Evolutionary conservation across 2,888 invertebrate species (phyloP).

Genomic region (Adineta ricciae): DNA sequence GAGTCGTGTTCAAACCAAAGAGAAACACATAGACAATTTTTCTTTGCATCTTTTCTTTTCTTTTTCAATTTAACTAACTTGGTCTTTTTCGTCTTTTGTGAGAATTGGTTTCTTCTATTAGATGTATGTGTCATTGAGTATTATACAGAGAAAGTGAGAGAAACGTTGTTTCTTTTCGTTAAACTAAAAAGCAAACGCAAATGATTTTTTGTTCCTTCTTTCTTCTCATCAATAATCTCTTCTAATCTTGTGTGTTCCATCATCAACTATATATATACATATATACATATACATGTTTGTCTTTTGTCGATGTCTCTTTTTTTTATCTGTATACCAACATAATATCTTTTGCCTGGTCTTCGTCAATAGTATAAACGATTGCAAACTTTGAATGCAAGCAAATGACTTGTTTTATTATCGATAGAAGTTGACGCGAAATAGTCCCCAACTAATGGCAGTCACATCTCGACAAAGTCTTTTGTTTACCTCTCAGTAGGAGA

Average conservation of each 20-base stretch:
- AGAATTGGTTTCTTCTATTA: constrained; percentile 4
- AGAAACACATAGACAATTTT: neutral
- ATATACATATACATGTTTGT: neutral
- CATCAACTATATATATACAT: neutral
- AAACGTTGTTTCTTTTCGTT: constrained; percentile 1
- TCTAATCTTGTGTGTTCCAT: constrained; percentile 12
- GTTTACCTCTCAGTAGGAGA: too few species aligned
- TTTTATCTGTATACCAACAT: neutral
- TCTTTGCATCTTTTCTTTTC: neutral
- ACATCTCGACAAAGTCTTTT: too few species aligned
- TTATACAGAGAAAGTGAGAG: neutral
- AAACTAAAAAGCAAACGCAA: too few species aligned
- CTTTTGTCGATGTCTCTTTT: neutral
- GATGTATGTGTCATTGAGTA: neutral
- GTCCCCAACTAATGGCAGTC: too few species aligned
- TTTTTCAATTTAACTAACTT: neutral
- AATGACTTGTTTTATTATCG: too few species aligned
- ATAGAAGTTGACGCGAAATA: too few species aligned
- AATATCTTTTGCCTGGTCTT: constrained; percentile 11
- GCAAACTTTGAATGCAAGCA: neutral
- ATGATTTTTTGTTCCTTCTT: neutral
- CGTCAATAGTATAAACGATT: neutral
- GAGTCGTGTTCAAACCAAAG: neutral
- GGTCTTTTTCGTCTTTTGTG: neutral
- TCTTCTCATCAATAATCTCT: neutral